Percentiles rank a stretch among this genome's conserved stretches.
phyloP scores from a whole-genome alignment of 2,797 vertebrate genomes.

The Mastacembelus armatus region DNA sequence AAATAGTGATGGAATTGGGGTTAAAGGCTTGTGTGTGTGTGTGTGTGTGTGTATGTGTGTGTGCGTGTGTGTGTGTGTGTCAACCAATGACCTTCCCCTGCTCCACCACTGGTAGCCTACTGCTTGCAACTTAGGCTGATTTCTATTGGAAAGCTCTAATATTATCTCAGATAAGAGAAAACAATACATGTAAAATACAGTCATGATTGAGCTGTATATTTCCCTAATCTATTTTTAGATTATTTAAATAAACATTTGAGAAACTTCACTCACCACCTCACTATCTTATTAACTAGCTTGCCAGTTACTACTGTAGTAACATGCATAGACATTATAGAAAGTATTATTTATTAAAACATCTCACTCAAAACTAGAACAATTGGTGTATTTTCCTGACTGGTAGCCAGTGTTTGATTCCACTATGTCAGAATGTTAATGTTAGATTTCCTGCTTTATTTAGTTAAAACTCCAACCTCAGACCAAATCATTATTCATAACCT shows the following conservation, averaged over 20 bases:
- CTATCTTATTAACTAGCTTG: too few species aligned
- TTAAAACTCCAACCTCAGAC: too few species aligned
- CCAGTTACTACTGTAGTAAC: too few species aligned
- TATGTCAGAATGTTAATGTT: too few species aligned
- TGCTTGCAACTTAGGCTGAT: slow-evolving; percentile 20
- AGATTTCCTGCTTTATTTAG: too few species aligned
- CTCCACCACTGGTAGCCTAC: slow-evolving; percentile 16
- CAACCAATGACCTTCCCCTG: slow-evolving; percentile 31
- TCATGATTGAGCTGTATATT: slow-evolving; percentile 14
- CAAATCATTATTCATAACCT: too few species aligned
- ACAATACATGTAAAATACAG: slow-evolving; percentile 27
- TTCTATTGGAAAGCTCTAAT: slow-evolving; percentile 56
- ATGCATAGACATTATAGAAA: too few species aligned
- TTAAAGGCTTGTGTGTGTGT: slow-evolving; percentile 16
- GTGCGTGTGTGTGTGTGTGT: neutral
- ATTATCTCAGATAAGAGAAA: slow-evolving; percentile 34
- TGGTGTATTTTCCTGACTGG: too few species aligned
- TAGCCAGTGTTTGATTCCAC: too few species aligned
- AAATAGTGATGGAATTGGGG: slow-evolving; percentile 32
- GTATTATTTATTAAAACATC: too few species aligned
- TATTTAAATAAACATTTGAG: slow-evolving; percentile 1
- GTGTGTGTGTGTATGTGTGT: too few species aligned
- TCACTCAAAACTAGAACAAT: too few species aligned
- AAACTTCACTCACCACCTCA: neutral
- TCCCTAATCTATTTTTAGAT: slow-evolving; percentile 5